Evolutionary conservation across 2,113 vertebrate genomes (phyloP).

Genomic region (Trogon melanurus): DNA sequence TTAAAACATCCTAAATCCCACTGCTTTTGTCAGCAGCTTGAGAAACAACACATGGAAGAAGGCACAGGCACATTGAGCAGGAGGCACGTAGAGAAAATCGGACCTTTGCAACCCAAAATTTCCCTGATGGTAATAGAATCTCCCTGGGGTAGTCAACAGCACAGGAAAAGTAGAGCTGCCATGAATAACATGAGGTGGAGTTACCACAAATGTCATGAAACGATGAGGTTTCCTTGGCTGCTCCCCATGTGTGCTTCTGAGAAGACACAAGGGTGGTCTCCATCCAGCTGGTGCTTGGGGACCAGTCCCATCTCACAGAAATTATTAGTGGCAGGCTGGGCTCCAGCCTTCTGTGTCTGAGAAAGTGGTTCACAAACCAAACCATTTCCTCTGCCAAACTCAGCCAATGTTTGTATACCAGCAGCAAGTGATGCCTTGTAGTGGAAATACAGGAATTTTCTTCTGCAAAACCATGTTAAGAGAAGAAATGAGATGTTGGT

Average conservation of each 20-base stretch:
- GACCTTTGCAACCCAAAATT: neutral
- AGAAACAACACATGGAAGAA: neutral
- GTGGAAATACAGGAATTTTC: neutral
- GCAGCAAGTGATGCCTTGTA: neutral
- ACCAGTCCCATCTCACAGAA: neutral
- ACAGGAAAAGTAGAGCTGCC: neutral
- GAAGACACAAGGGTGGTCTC: neutral
- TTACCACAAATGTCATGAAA: neutral
- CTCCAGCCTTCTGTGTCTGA: neutral
- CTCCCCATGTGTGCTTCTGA: neutral
- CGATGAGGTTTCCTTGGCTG: neutral
- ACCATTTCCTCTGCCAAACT: neutral
- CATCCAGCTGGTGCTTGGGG: neutral
- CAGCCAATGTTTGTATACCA: neutral
- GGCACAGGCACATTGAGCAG: fast-evolving
- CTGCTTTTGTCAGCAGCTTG: neutral
- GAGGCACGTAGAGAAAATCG: neutral
- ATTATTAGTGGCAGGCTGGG: neutral
- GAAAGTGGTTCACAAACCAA: neutral
- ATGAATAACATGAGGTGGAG: neutral
- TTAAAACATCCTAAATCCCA: neutral
- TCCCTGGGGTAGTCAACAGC: neutral
- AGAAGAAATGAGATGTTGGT: neutral
- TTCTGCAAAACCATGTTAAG: neutral
- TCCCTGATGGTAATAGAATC: neutral